Conservation (phyloP, 2,888 invertebrate genomes). For the Campoplex capitator region DNA sequence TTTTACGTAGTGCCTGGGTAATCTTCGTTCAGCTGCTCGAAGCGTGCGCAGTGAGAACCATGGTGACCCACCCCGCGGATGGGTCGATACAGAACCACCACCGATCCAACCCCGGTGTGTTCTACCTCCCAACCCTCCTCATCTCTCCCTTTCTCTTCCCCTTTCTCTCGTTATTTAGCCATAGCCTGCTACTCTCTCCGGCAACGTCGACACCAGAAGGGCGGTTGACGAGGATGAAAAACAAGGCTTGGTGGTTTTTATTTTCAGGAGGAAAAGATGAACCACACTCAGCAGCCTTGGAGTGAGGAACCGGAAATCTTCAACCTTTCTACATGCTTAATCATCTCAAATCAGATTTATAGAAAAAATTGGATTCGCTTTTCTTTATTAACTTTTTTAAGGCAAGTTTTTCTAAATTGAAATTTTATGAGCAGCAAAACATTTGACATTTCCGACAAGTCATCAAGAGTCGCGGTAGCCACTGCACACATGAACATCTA, state of each 20-base stretch:
- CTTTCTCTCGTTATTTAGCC: neutral
- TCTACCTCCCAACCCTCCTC: neutral
- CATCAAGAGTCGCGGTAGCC: too few species aligned
- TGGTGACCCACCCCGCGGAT: slow-evolving; percentile 80
- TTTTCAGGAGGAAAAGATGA: neutral
- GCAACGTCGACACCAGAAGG: slow-evolving; percentile 9
- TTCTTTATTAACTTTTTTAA: neutral
- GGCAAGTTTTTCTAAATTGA: neutral
- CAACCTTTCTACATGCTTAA: neutral
- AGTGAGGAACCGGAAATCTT: slow-evolving; percentile 12
- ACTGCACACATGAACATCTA: too few species aligned
- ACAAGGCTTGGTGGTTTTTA: slow-evolving; percentile 3
- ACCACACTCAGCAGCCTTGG: neutral
- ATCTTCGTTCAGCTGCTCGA: slow-evolving; percentile 77
- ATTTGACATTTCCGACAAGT: too few species aligned
- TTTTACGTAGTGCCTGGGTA: slow-evolving; percentile 33
- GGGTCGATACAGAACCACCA: slow-evolving; percentile 82
- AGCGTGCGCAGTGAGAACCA: slow-evolving; percentile 82
- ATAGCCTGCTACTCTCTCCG: slow-evolving; percentile 10
- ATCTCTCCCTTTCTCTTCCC: neutral
- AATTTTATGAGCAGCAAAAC: neutral
- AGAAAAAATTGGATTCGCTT: neutral
- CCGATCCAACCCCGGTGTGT: slow-evolving; percentile 69
- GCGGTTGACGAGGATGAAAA: slow-evolving; percentile 10
- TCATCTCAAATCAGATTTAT: neutral